phyloP scores from a whole-genome alignment of 1,140 invertebrate species.

The Aphaenogaster floridana region DNA sequence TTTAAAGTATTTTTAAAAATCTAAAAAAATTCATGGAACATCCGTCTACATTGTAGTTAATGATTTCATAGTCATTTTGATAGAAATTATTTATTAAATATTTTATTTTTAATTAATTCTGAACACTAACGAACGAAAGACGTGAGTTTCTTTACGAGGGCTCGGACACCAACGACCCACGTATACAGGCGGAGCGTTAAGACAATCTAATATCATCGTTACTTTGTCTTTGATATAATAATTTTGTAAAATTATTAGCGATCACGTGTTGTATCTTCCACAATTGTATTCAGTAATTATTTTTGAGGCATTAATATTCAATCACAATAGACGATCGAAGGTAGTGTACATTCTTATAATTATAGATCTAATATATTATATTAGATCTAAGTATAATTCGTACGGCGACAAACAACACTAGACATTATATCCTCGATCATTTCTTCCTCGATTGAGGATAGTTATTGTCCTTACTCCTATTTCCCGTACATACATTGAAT shows the following conservation, averaged over 20 bases:
- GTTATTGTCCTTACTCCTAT: slow-evolving; percentile 22
- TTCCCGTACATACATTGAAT: slow-evolving; percentile 6
- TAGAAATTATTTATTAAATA: too few species aligned
- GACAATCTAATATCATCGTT: not conserved
- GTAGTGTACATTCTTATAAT: not conserved
- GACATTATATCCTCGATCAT: not conserved
- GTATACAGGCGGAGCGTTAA: too few species aligned
- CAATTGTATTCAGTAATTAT: not conserved
- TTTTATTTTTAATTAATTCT: too few species aligned
- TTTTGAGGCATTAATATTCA: not conserved
- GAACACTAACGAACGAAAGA: too few species aligned
- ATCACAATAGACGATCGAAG: not conserved
- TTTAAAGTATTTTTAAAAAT: too few species aligned
- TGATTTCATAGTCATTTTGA: too few species aligned
- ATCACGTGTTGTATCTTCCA: not conserved
- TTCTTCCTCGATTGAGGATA: not conserved
- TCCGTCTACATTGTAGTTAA: too few species aligned
- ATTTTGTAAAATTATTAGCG: not conserved
- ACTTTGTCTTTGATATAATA: not conserved
- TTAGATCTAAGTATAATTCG: not conserved
- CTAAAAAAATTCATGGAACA: too few species aligned
- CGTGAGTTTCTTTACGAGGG: too few species aligned
- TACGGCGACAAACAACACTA: not conserved
- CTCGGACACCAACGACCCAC: too few species aligned
- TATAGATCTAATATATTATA: too few species aligned